Percentiles rank a stretch among this genome's conserved stretches.
phyloP scores from a whole-genome alignment of 2,113 vertebrate genomes.

The Gnathonemus echidnorhynchus region DNA sequence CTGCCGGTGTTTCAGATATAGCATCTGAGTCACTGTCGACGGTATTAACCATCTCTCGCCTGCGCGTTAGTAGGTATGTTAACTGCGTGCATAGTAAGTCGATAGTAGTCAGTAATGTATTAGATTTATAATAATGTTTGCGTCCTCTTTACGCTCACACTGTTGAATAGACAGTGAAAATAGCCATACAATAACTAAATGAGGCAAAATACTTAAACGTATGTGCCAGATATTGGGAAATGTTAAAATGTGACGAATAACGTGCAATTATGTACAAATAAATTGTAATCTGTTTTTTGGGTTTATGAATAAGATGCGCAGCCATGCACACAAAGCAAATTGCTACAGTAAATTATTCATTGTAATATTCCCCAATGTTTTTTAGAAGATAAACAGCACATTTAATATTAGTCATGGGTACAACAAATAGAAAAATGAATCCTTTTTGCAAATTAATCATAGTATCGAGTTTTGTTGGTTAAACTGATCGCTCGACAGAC shows the following conservation, averaged over 20 bases:
- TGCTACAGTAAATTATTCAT: background rate
- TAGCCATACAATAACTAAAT: background rate
- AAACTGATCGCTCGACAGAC: background rate
- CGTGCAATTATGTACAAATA: background rate
- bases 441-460: background rate
- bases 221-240: background rate
- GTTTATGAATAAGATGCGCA: background rate
- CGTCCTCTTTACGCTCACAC: background rate
- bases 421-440: background rate
- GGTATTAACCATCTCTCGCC: conserved; percentile 53
- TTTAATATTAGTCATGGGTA: background rate
- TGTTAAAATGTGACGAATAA: background rate
- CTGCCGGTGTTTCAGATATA: conserved; percentile 39
- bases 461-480: background rate
- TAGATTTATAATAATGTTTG: background rate
- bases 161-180: background rate
- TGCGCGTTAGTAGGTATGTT: conserved; percentile 12
- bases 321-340: background rate
- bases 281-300: background rate
- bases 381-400: background rate
- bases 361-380: background rate
- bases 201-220: background rate
- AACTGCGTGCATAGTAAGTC: background rate
- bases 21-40: conserved; percentile 62
- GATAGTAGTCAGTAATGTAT: background rate